Percentiles rank a stretch among this genome's conserved stretches.
phyloP scores from a whole-genome alignment of 2,797 vertebrate genomes.

The Cirrhinus mrigala region DNA sequence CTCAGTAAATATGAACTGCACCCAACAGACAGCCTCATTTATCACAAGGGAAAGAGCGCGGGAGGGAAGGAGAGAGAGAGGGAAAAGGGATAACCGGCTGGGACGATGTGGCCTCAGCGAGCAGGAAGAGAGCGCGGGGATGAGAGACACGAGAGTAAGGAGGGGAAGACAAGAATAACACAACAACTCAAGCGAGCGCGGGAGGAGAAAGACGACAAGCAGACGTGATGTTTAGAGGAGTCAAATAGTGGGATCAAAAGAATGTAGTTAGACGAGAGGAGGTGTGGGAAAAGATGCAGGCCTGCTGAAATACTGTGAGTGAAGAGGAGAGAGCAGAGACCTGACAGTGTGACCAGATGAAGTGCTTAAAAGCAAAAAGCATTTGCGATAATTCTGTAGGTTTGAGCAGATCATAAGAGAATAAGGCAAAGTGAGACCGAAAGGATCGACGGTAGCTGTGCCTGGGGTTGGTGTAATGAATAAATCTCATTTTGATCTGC shows the following conservation, averaged over 20 bases:
- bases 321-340: not conserved
- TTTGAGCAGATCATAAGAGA: slow-evolving; percentile 39
- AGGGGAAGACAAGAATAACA: slow-evolving; percentile 34
- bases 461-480: slow-evolving; percentile 26
- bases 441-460: not conserved
- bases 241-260: slow-evolving; percentile 18
- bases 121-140: slow-evolving; percentile 14
- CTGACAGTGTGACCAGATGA: slow-evolving; percentile 1
- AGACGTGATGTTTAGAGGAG: slow-evolving; percentile 26
- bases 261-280: slow-evolving; percentile 1
- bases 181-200: not conserved
- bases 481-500: slow-evolving; percentile 53
- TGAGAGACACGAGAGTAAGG: slow-evolving; percentile 16
- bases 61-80: slow-evolving; percentile 49
- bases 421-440: slow-evolving; percentile 35
- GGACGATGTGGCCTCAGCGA: slow-evolving; percentile 44
- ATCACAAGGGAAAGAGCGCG: slow-evolving; percentile 76
- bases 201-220: slow-evolving; percentile 21
- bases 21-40: slow-evolving; percentile 84
- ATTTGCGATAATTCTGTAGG: slow-evolving; percentile 14
- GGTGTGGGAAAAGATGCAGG: not conserved
- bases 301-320: not conserved
- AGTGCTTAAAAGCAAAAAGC: slow-evolving; percentile 3
- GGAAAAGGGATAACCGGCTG: slow-evolving; percentile 53
- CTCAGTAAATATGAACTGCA: slow-evolving; percentile 88